Base-by-base conservation (phyloP, 2,888 invertebrate genomes). In the Diabrotica balteata region DNA sequence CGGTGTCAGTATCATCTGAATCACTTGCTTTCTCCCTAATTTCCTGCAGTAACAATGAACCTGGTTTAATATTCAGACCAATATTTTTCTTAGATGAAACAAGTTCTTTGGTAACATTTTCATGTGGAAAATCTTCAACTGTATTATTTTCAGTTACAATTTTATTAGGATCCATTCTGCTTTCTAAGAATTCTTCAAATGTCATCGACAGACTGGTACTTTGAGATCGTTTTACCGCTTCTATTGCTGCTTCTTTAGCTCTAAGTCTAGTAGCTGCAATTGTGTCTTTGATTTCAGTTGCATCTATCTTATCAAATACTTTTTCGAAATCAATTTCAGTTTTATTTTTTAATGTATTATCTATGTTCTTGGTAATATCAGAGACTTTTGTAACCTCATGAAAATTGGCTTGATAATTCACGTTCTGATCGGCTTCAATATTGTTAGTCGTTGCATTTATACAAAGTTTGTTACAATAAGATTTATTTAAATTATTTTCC, bases 141-240 rank as follows among this genome's bases (percentile, higher is more conserved):
- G 45, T 55, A 55, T 47, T 55, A 51, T 59, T 60, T 57, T 60
- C 57, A 61, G 68, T 62, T 9, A 66, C 50, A 52, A 68, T 53
- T 51, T 44, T 57, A 17, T 57, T 57, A 8, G 55, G 45, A 57
- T 57, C 55, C 17, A 17, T 45, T 8, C 55, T 44, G 17, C 57
- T 60, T 53, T 65, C 66, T 54, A 72, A 49, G 55, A 68, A 72
- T 59, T 72, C 61, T 44, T 72, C 72, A 63, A 69, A 70, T n/a
- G 72, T 68, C 69, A 70, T 22, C n/a, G 60, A 59, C 42, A 66
- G 54, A 54, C 45, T 51, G 53, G 67, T 52, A 57, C 64, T 7
- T 17, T 67, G 63, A 8, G 54, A 11, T 11, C 62, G 60, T 55
- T 52, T 63, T 8, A 68, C 63, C n/a, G 52, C 46, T 22, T 60